Conservation (phyloP, 2,888 invertebrate genomes). For the Caenorhabditis sp. region DNA sequence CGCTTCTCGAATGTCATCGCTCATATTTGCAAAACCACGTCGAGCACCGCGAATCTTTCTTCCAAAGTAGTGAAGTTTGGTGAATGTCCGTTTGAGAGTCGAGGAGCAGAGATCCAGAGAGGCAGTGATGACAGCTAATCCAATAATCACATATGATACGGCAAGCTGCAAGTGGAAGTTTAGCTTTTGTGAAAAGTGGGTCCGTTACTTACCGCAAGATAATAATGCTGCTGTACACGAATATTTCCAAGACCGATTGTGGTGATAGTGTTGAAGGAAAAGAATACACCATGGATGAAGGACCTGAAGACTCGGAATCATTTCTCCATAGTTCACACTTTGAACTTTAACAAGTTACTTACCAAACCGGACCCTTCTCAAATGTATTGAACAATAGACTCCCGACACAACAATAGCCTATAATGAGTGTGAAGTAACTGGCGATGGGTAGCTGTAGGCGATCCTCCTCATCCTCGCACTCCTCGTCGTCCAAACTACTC, state of each 20-base stretch:
- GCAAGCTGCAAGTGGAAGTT: constrained; percentile 73
- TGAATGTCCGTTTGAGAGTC: constrained; percentile 83
- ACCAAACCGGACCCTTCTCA: constrained; percentile 82
- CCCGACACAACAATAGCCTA: constrained; percentile 83
- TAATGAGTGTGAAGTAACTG: constrained; percentile 83
- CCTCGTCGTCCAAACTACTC: constrained; percentile 71
- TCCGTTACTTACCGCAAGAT: constrained; percentile 75
- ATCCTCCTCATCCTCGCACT: constrained; percentile 75
- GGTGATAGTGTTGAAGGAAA: constrained; percentile 83
- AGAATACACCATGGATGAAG: constrained; percentile 83
- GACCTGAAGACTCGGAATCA: constrained; percentile 75
- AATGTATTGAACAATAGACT: constrained; percentile 81
- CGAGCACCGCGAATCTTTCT: constrained; percentile 79
- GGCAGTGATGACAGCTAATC: constrained; percentile 83
- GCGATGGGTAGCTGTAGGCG: constrained; percentile 83
- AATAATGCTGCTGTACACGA: constrained; percentile 79
- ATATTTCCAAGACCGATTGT: constrained; percentile 83
- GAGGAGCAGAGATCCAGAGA: constrained; percentile 83
- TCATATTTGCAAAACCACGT: constrained; percentile 82
- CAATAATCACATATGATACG: constrained; percentile 83
- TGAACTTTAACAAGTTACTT: constrained; percentile 12
- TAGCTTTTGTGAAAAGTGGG: background rate
- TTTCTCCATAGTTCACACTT: too few relatives aligned
- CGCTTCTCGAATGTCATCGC: constrained; percentile 83
- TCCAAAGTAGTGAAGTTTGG: constrained; percentile 83